Base-by-base conservation (phyloP, 2,797 vertebrate species). In the Dendrocincla tyrannina region DNA sequence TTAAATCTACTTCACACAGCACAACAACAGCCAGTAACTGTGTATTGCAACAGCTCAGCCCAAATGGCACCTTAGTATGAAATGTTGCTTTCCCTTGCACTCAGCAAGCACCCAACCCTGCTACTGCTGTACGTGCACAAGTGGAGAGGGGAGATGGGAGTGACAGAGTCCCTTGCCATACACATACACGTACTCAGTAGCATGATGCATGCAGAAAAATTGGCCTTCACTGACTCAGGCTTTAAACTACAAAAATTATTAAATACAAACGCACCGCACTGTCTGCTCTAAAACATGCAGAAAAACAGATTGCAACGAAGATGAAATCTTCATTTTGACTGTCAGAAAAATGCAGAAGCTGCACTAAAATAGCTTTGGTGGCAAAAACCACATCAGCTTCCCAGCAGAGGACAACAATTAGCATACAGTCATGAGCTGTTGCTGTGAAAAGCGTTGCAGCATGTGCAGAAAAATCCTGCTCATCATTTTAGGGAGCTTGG, bases 361-460 rank as follows among this genome's bases (percentile, higher is more conserved):
- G 76, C 63, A 96, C 58, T 96, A 92, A 97, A 97, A 95, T 52
- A 93, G 91, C 59, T 97, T 94, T 74, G 80, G 86, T 92, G 93
- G 88, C 79, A 97, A 97, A 97, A 96, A 85, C 84, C 88, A 80
- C 35, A 88, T 19, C 67, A 88, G 88, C 68, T 84, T 76, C 73
- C 79, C 93, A 92, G 75, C 67, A 84, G 86, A 96, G 91, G 95
- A 93, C 79, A 86, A 67, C 49, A 70, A 92, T 91, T 95, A 94
- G 89, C 70, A 97, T 62, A 89, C 7, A 96, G 79, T 83, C 80
- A 88, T 55, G 50, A 64, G 85, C 6, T 13, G 17, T 49, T 89
- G 80, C 69, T 83, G 66, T 32, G 73, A 81, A 95, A 94, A 94
- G 82, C 77, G 55, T 13, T 27, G 52, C 24, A 15, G 75, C 67